These are phyloP conservation scores for Penaeus monodon DNA, from an alignment of 2,888 invertebrate species.

Conservation along the genomic window DNA sequence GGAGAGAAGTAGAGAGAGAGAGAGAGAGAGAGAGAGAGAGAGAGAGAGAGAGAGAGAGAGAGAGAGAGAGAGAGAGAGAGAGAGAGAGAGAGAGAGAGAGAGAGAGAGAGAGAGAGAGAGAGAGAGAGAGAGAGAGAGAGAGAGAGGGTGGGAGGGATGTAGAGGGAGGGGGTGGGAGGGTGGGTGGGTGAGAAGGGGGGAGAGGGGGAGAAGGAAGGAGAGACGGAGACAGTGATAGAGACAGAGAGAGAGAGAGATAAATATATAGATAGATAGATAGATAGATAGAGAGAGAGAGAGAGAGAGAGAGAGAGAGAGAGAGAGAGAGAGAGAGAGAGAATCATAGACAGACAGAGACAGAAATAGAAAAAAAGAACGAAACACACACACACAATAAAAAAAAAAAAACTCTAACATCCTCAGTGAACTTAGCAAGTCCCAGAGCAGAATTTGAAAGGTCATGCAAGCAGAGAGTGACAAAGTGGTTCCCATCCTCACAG, in stretches of 20 bases:
- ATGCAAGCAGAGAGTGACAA: too few species aligned
- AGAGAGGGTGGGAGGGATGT: background rate
- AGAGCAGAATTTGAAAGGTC: too few species aligned
- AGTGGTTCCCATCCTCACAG: too few species aligned
- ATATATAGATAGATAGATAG: background rate
- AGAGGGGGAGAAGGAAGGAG: background rate
- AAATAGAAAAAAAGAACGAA: too few species aligned
- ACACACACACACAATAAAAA: too few species aligned
- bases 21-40: background rate
- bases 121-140: background rate
- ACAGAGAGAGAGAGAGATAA: constrained; percentile 15
- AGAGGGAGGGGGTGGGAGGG: background rate
- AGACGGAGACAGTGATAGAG: constrained; percentile 19
- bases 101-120: background rate
- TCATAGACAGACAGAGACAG: too few species aligned
- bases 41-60: background rate
- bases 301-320: background rate
- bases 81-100: background rate
- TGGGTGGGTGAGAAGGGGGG: background rate
- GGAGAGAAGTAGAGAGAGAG: background rate
- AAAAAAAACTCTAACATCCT: too few species aligned
- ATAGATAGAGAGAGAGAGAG: background rate
- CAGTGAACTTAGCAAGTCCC: too few species aligned
- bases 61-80: constrained; percentile 1
- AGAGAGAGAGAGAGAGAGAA: background rate